A percentile compares a stretch with the other conserved stretches of the same genome.
phyloP scores from a whole-genome alignment of 2,888 invertebrate species.

The Epinotia nisella region DNA sequence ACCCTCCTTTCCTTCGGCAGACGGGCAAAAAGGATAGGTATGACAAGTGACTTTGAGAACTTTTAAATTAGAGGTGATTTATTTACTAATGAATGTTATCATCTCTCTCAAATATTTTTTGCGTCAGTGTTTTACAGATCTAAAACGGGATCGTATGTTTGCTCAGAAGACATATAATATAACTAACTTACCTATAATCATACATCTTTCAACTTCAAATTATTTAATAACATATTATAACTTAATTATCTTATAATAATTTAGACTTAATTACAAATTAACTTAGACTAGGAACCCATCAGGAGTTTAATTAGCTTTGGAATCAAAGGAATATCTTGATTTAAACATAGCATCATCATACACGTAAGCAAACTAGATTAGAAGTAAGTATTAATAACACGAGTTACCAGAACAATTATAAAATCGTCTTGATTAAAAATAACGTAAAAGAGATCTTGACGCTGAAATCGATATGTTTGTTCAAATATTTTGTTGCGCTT shows the following conservation, averaged over 20 bases:
- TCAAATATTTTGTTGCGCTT: constrained; percentile 64
- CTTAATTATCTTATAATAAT: constrained; percentile 29
- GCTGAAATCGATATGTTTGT: constrained; percentile 50
- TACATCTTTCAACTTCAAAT: constrained; percentile 24
- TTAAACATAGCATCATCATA: constrained; percentile 25
- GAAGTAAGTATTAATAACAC: constrained; percentile 13
- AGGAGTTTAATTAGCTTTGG: constrained; percentile 65
- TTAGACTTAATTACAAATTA: constrained; percentile 26
- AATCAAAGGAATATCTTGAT: constrained; percentile 60
- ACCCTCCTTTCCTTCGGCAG: too few species aligned
- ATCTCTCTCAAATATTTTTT: too few species aligned
- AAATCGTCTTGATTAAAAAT: constrained; percentile 15
- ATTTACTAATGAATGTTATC: too few species aligned
- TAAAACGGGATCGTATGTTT: not conserved
- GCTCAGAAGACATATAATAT: not conserved
- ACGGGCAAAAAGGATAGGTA: too few species aligned
- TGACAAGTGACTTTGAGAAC: too few species aligned
- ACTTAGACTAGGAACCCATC: constrained; percentile 50
- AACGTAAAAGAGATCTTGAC: constrained; percentile 33
- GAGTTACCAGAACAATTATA: constrained; percentile 13
- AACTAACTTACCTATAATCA: constrained; percentile 8
- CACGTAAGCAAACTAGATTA: constrained; percentile 9
- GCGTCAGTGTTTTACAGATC: not conserved
- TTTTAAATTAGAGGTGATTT: too few species aligned
- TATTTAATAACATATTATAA: constrained; percentile 37